Base-by-base conservation (phyloP, 2,797 vertebrate species). In the Parambassis ranga region DNA sequence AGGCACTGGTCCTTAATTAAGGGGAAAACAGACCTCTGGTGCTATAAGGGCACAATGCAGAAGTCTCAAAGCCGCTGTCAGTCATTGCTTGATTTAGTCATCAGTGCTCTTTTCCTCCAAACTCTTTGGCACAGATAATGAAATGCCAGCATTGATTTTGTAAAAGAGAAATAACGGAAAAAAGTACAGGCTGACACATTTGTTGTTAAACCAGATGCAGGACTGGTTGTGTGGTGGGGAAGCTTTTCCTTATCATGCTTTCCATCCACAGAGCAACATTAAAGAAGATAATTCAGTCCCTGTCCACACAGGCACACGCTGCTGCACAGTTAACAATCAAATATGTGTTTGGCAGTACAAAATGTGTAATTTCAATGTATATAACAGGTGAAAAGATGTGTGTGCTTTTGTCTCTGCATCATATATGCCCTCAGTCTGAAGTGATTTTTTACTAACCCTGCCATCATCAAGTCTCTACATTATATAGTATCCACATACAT, bases 61-160 rank as follows among this genome's bases (percentile, higher is more conserved):
- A n/a, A n/a, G n/a, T n/a, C n/a, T n/a, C n/a, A n/a, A n/a, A n/a
- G n/a, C n/a, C n/a, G n/a, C 18, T 41, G 43, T 47, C 50, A 38
- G 4, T 68, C 44, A 31, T 38, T 5, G n/a, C 48, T 36, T 28
- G 28, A 78, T 71, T 58, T 75, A 50, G 69, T 78, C 60, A 79
- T 70, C 70, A 3, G 37, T 37, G 64, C 49, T 58, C 71, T 71
- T 77, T 73, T 35, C 50, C 44, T 56, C 62, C 19, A 0, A 71
- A 61, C 70, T 77, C 73, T 77, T 72, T 75, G 63, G 59, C 77
- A 71, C 69, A 73, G 57, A 89, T 84, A 65, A 81, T 35, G 74
- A 85, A 85, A 83, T 51, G 49, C 43, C 70, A 62, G 71, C 33
- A 61, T 62, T 50, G 76, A 79, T 81, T 83, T 81, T 58, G 60